Conservation (phyloP, 2,113 vertebrate genomes). For the Arothron firmamentum region DNA sequence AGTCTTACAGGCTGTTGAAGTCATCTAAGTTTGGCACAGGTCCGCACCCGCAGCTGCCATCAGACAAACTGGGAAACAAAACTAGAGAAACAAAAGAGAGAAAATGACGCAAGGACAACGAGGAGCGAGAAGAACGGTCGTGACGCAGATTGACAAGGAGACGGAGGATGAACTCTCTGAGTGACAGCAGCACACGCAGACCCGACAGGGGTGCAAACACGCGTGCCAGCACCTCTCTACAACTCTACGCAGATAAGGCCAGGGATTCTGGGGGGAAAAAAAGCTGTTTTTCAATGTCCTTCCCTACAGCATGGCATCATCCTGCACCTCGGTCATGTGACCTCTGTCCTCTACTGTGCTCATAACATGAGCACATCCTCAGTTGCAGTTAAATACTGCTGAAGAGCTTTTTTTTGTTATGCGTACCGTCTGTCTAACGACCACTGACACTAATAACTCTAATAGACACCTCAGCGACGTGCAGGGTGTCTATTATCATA, state of each 20-base stretch:
- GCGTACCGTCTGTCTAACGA: no score
- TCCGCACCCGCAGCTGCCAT: constrained; percentile 20
- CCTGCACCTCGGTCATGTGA: no score
- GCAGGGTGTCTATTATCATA: no score
- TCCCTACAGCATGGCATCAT: not conserved
- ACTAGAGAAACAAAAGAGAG: not conserved
- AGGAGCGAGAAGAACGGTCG: constrained; percentile 1
- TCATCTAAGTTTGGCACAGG: constrained; percentile 53
- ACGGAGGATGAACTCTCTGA: constrained; percentile 19
- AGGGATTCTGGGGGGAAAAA: not conserved
- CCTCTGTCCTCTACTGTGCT: no score
- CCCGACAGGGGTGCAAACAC: not conserved
- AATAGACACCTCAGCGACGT: no score
- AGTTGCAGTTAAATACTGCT: no score
- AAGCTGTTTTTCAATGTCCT: not conserved
- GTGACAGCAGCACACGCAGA: not conserved
- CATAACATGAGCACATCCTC: no score
- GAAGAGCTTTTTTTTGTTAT: no score
- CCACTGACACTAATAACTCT: no score
- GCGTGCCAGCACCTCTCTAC: not conserved
- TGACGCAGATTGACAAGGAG: constrained; percentile 21
- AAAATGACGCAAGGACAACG: constrained; percentile 13
- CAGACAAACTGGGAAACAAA: constrained; percentile 18
- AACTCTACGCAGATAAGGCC: constrained; percentile 16
- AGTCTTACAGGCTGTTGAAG: constrained; percentile 26